Percentiles rank a stretch among this genome's conserved stretches.
These are phyloP conservation scores for Urosaurus nigricauda DNA, from an alignment of 2,797 vertebrate species.

Conservation along the genomic window DNA sequence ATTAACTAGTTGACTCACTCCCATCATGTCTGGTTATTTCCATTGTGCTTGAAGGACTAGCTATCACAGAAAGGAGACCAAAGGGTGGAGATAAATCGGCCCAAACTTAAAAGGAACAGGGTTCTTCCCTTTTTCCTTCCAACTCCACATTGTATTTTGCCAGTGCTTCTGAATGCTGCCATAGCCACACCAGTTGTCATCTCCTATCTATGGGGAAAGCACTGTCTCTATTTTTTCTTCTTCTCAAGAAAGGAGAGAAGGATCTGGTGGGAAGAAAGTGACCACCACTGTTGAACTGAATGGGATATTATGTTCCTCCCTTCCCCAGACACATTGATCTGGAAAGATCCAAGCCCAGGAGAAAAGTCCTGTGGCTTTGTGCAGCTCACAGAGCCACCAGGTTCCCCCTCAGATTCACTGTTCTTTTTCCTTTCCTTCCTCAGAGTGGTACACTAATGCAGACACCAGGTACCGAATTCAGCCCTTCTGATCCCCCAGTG, in stretches of 20 bases:
- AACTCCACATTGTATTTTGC: not conserved
- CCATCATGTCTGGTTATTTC: not conserved
- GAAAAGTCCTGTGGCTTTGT: too few species aligned
- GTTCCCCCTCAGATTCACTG: not conserved
- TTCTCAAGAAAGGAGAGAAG: not conserved
- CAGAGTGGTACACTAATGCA: not conserved
- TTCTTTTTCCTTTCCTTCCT: not conserved
- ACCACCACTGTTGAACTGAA: not conserved
- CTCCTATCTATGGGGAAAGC: not conserved
- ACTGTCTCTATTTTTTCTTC: not conserved
- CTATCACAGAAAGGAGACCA: not conserved
- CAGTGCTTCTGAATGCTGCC: not conserved
- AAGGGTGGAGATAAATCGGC: not conserved
- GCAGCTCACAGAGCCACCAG: not conserved
- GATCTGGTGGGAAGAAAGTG: not conserved
- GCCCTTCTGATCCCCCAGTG: not conserved
- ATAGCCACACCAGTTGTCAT: not conserved
- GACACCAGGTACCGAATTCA: not conserved
- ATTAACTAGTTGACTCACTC: not conserved
- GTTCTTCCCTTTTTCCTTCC: not conserved
- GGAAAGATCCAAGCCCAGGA: not conserved
- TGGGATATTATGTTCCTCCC: not conserved
- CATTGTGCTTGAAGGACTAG: not conserved
- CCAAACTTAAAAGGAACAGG: not conserved
- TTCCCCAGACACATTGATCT: not conserved